A percentile compares a stretch with the other conserved stretches of the same genome.
Conservation (phyloP, 2,797 vertebrate genomes). For the Neosilurus hyrtlii region DNA sequence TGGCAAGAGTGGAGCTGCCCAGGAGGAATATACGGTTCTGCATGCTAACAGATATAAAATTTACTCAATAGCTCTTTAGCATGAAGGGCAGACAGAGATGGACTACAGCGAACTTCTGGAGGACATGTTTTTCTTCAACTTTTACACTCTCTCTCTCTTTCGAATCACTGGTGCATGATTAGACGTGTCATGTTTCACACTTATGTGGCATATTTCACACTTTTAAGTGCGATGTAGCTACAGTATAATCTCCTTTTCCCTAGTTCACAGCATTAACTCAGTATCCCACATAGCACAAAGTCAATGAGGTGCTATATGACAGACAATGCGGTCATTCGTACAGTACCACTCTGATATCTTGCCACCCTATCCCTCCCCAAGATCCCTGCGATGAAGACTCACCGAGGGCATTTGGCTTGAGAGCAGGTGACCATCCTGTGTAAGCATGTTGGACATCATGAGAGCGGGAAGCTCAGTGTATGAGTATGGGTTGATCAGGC, state of each 20-base stretch:
- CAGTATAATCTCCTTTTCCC: neutral
- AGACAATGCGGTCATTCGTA: neutral
- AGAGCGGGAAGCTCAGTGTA: slow-evolving; percentile 97
- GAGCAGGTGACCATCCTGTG: slow-evolving; percentile 92
- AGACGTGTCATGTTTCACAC: neutral
- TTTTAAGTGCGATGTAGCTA: neutral
- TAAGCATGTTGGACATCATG: slow-evolving; percentile 98
- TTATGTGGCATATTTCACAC: neutral
- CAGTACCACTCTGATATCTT: neutral
- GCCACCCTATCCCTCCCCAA: neutral
- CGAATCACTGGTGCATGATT: neutral
- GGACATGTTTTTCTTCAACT: slow-evolving; percentile 49
- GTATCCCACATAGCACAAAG: neutral
- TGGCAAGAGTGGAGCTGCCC: slow-evolving; percentile 17
- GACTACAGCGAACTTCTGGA: neutral
- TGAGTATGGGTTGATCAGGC: slow-evolving; percentile 93
- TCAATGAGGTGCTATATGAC: neutral
- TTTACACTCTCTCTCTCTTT: slow-evolving; percentile 5
- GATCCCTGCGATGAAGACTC: slow-evolving; percentile 67
- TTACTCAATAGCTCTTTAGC: slow-evolving; percentile 69
- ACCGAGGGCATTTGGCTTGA: slow-evolving; percentile 95
- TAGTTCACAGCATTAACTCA: neutral
- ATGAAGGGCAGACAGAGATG: slow-evolving; percentile 63
- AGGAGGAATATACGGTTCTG: neutral
- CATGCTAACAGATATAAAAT: slow-evolving; percentile 60